Percentiles rank a stretch among this genome's conserved stretches.
Evolutionary conservation across 1,140 invertebrate species (phyloP).

Genomic region (Brachionus rotundiformis): DNA sequence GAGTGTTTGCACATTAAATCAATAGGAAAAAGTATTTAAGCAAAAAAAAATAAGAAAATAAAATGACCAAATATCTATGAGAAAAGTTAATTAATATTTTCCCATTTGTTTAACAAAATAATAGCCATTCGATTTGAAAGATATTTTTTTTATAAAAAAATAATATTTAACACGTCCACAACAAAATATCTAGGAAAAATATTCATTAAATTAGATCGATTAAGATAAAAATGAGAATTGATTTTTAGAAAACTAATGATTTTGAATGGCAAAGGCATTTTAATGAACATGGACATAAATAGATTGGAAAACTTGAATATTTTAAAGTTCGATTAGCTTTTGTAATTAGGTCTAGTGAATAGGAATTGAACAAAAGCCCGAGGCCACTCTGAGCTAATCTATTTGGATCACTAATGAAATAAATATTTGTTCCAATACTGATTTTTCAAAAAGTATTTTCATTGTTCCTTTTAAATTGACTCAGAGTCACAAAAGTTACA

Average conservation of each 20-base stretch:
- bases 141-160: not conserved
- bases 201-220: not conserved
- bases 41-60: too few species aligned
- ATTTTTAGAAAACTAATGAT: slow-evolving; percentile 1
- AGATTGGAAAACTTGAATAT: slow-evolving; percentile 15
- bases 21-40: not conserved
- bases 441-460: not conserved
- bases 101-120: not conserved
- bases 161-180: not conserved
- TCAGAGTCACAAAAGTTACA: slow-evolving; percentile 23
- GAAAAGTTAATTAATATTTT: slow-evolving; percentile 3
- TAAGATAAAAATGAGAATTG: not conserved
- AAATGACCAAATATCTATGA: not conserved
- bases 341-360: not conserved
- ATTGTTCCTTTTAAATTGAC: not conserved
- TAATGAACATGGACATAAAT: slow-evolving; percentile 29
- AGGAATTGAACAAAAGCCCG: not conserved
- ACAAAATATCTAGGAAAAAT: not conserved
- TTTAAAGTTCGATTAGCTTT: slow-evolving; percentile 10
- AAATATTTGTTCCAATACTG: not conserved
- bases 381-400: not conserved
- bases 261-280: slow-evolving; percentile 10
- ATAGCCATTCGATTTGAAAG: not conserved
- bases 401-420: not conserved
- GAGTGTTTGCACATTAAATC: too few species aligned